Base-by-base conservation (phyloP, 2,113 vertebrate species). In the Myiagra hebetior region DNA sequence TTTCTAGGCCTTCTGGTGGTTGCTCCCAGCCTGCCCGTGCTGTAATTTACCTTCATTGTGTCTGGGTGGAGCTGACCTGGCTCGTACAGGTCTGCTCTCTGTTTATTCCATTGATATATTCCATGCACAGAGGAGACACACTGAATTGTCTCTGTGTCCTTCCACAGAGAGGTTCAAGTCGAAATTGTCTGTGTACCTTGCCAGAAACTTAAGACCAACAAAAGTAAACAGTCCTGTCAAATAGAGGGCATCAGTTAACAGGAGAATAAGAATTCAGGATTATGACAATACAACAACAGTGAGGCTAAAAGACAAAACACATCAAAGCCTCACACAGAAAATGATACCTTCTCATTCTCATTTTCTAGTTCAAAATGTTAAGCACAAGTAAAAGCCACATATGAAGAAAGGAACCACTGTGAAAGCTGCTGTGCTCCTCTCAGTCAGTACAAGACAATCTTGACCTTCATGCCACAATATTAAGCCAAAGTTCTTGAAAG, bases 401-500 rank as follows among this genome's bases (percentile, higher is more conserved):
- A 77, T 2, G 42, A 93, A 90, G 75, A 83, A 76, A 85, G 50
- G 74, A 89, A 33, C 55, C 60, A 64, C 81, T 91, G 90, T 37
- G 72, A 86, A 91, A 75, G 41, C 88, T 70, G 64, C 83, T 88
- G 69, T 67, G 69, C 56, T 81, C 6, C 49, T 81, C 68, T 94
- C 73, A 49, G 72, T 93, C 64, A 57, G 79, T 62, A 80, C 64
- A 84, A 81, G 76, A 87, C 14, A 84, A 68, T 75, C 69, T 78
- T 87, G 90, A 95, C 93, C 92, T 92, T 89, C 83, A 44, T 52
- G 53, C 28, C 55, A 67, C 15, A 75, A 89, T 15, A 92, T 42
- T 84, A 93, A 94, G 64, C 41, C 7, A 10, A 84, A 95, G 52
- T 78, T 90, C 73, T 68, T 90, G 65, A 96, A 95, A 93, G 46